These are phyloP conservation scores for Vidua macroura DNA, from an alignment of 2,113 vertebrate genomes.

Conservation along the genomic window DNA sequence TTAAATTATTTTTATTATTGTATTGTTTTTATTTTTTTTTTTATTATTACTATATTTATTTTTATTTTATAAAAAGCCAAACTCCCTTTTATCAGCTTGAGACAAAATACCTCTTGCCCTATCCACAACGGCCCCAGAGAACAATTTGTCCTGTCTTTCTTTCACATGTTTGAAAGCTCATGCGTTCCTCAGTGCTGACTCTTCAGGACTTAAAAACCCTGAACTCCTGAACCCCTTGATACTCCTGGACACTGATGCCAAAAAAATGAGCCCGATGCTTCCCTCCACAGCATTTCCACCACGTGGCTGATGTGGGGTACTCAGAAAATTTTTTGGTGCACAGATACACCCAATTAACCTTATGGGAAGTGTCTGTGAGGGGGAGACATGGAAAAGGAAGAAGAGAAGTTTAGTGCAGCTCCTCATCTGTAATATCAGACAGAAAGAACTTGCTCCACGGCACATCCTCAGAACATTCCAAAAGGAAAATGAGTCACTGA, in stretches of 20 bases:
- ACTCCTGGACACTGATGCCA: not conserved
- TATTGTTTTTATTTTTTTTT: no score
- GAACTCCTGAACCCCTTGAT: not conserved
- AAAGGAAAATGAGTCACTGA: not conserved
- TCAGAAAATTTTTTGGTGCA: not conserved
- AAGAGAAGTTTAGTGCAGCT: not conserved
- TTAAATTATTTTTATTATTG: no score
- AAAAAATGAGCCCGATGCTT: not conserved
- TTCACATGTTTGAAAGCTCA: not conserved
- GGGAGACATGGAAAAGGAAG: not conserved
- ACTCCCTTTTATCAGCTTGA: not conserved
- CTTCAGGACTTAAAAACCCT: not conserved
- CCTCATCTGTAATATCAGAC: not conserved
- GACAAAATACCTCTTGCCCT: not conserved
- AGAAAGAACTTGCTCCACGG: not conserved
- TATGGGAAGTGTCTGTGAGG: not conserved
- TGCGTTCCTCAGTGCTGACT: not conserved
- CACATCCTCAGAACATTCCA: not conserved
- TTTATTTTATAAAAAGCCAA: not conserved
- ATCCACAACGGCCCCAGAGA: not conserved
- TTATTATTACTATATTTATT: no score
- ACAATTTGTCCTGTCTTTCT: not conserved
- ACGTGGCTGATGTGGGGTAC: accelerated
- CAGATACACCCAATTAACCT: not conserved
- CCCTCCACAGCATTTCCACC: not conserved